Evolutionary conservation across 2,888 invertebrate species (phyloP).

Genomic region (Microctonus aethiopoides): DNA sequence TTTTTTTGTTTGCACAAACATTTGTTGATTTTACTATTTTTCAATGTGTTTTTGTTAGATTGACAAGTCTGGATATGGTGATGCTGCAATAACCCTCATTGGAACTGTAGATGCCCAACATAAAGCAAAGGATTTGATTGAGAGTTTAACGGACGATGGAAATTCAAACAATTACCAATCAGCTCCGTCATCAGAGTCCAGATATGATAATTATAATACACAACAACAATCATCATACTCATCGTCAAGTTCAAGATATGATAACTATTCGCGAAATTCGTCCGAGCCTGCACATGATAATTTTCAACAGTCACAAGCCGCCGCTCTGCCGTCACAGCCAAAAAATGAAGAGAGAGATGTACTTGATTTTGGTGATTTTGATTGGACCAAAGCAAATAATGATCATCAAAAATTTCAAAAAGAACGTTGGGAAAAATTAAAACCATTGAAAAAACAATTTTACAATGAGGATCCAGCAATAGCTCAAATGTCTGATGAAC

Average conservation of each 20-base stretch:
- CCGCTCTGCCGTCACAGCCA: background rate
- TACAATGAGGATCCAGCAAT: conserved; percentile 83
- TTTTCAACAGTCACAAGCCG: background rate
- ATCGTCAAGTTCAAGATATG: background rate
- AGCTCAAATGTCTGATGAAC: conserved; percentile 72
- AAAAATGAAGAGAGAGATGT: conserved; percentile 2
- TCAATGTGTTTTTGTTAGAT: too few species aligned
- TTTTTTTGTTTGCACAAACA: too few species aligned
- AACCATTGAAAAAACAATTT: conserved; percentile 82
- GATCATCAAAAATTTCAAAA: conserved; percentile 68
- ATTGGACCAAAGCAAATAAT: conserved; percentile 73
- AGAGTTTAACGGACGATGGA: conserved; percentile 55
- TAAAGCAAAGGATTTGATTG: conserved; percentile 67
- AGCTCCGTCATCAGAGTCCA: too few species aligned
- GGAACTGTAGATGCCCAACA: conserved; percentile 69
- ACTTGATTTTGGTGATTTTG: conserved; percentile 58
- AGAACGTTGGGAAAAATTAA: conserved; percentile 74
- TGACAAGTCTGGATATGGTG: conserved; percentile 49
- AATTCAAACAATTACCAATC: conserved; percentile 10
- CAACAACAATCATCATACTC: background rate
- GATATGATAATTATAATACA: too few species aligned
- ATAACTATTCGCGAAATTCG: background rate
- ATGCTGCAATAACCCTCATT: conserved; percentile 68
- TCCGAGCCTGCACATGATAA: background rate
- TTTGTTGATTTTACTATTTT: background rate